Evolutionary conservation across 1,140 invertebrate species (phyloP), one percentile per base, ranked within the genome.

Genomic region (Eurosta solidaginis): DNA sequence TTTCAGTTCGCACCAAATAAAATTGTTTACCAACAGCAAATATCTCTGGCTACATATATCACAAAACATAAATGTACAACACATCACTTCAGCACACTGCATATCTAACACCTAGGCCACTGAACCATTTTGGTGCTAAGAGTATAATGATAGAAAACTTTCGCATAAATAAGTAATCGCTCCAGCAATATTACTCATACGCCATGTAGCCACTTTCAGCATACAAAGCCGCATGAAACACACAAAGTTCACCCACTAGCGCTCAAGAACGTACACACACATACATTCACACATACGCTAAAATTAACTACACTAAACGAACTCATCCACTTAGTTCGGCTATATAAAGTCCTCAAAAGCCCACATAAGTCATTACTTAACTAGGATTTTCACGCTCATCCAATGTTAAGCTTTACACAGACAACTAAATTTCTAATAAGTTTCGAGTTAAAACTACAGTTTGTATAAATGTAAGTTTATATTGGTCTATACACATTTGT

Each of bases 361-460:
- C 59, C 59, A 27, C n/a, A 68, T 68, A 68, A 68, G 59, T 68
- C 59, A 68, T 68, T 68, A 68, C 59, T 68, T 68, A 68, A 68
- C 59, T 36, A 40, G 59, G 59, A 68, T 68, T 68, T 68, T 40
- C 59, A 68, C 59, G 59, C 59, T 68, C 59, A 68, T 68, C 59
- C 59, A 29, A 40, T 63, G 59, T 29, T 40, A 68, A 68, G 59
- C 59, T 68, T 68, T 33, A 68, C 59, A 33, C 59, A 68, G 33
- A 68, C 59, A 68, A n/a, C n/a, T n/a, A 68, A 68, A 68, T 68
- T 68, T 68, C 59, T 68, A 68, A 68, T 68, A 68, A 68, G 59
- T 68, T 68, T 68, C n/a, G n/a, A 20, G 17, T 29, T 40, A 40
- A 59, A 40, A 33, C 59, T 40, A 1, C 36, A 68, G 33, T 68